Base-by-base conservation (phyloP, 1,140 invertebrate species). In the Eueides isabella region DNA sequence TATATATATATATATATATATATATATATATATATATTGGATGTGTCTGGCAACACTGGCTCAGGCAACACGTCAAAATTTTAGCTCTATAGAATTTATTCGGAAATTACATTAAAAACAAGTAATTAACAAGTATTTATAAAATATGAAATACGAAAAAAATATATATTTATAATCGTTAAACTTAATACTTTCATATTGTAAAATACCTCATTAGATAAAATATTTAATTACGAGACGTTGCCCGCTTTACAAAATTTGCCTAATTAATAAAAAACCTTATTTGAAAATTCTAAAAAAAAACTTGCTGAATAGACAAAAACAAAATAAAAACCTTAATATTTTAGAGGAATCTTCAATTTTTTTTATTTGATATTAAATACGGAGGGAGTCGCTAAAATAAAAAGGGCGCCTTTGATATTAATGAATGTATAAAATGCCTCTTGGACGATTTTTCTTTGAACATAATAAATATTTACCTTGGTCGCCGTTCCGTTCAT, bases 361-460 rank as follows among this genome's bases (percentile, higher is more conserved):
- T 1, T 62, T n/a, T 62, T 62, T 62, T 62, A 30, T 62, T 62
- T 30, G 14, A 62, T 62, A 62, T 62, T 55, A 55, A 55, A 55
- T 55, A 23, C 23, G 9, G 44, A 55, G 23, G 9, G 44, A 55
- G 7, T 55, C 61, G 3, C 29, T 30, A 5, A 62, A 62, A 62
- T 62, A 62, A n/a, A 62, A 62, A 62, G 14, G 19, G 29, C 6
- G 5, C 30, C 28, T 62, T 62, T 62, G 14, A 62, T 62, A 62
- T 62, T 62, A 62, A 62, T 62, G 29, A 30, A 62, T 62, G 61
- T 62, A 62, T 62, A 62, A 62, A 62, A 62, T 62, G 61, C 61
- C 29, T 62, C 2, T 29, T 3, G 29, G 29, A 62, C 61, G 29
- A 30, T 62, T 62, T 62, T 62, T 62, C 29, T 62, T 62, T 62